Evolutionary conservation across 2,113 vertebrate genomes (phyloP).

Genomic region (Acrocephalus kingi): DNA sequence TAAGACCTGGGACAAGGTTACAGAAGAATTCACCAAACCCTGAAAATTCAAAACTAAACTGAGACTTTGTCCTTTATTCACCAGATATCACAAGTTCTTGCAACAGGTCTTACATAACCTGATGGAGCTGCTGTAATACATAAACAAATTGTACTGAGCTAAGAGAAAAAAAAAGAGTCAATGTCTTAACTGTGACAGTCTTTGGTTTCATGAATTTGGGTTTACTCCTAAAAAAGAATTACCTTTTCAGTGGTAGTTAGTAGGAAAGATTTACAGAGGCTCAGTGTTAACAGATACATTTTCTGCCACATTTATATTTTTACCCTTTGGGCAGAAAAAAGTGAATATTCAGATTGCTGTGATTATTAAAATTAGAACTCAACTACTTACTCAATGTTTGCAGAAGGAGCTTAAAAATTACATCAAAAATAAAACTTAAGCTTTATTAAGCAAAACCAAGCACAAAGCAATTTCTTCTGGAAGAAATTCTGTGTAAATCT

Average conservation of each 20-base stretch:
- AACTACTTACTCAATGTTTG: background rate
- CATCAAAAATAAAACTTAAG: background rate
- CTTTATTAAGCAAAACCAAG: background rate
- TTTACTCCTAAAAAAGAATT: background rate
- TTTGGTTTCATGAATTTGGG: background rate
- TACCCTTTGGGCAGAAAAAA: background rate
- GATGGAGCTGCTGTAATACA: conserved; percentile 63
- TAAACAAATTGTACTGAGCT: conserved; percentile 44
- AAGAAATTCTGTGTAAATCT: background rate
- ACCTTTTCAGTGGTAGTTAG: background rate
- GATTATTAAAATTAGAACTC: background rate
- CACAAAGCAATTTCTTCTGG: background rate
- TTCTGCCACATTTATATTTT: background rate
- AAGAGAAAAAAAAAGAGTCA: background rate
- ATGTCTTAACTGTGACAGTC: background rate
- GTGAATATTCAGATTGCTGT: background rate
- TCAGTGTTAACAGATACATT: background rate
- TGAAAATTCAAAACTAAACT: conserved; percentile 2
- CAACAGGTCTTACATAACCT: conserved; percentile 64
- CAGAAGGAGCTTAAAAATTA: background rate
- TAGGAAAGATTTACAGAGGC: background rate
- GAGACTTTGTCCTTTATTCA: conserved; percentile 71
- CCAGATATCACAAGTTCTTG: conserved; percentile 55
- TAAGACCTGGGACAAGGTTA: background rate
- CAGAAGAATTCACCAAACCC: background rate